These are phyloP conservation scores for Mimumesa dahlbomi DNA, from an alignment of 2,888 invertebrate genomes.

Conservation along the genomic window DNA sequence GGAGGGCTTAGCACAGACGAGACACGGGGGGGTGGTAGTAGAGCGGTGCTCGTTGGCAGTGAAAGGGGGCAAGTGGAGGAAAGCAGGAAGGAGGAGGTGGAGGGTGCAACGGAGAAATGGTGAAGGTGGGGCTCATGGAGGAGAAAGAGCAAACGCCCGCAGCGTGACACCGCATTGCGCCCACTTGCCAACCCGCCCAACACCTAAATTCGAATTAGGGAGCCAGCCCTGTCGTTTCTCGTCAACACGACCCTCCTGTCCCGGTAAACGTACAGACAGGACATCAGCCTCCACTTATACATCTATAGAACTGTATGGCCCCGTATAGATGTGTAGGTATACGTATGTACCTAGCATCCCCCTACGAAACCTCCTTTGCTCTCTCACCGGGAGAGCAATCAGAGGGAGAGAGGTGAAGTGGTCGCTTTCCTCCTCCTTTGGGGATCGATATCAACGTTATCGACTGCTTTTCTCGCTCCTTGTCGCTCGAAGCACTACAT, in stretches of 20 bases:
- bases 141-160: conserved; percentile 73
- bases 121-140: conserved; percentile 48
- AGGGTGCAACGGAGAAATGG: conserved; percentile 40
- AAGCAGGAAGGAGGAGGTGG: conserved; percentile 23
- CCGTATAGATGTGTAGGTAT: neutral
- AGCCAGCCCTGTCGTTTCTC: conserved; percentile 70
- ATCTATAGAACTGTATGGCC: neutral
- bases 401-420: conserved; percentile 40
- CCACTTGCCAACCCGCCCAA: conserved; percentile 76
- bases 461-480: conserved; percentile 63
- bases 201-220: conserved; percentile 79
- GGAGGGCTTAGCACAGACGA: conserved; percentile 46
- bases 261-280: conserved; percentile 42
- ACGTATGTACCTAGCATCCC: conserved; percentile 21
- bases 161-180: conserved; percentile 78
- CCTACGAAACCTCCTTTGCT: conserved; percentile 21
- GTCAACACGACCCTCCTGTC: conserved; percentile 66
- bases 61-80: conserved; percentile 39
- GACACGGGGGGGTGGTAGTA: too few species aligned
- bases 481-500: conserved; percentile 48
- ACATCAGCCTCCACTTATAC: conserved; percentile 38
- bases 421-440: conserved; percentile 66
- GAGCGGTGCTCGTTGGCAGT: conserved; percentile 28
- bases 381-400: conserved; percentile 40
- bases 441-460: conserved; percentile 76